Evolutionary conservation across 1,140 invertebrate genomes (phyloP), one percentile per base, ranked within the genome.

Genomic region (Araneus ventricosus): DNA sequence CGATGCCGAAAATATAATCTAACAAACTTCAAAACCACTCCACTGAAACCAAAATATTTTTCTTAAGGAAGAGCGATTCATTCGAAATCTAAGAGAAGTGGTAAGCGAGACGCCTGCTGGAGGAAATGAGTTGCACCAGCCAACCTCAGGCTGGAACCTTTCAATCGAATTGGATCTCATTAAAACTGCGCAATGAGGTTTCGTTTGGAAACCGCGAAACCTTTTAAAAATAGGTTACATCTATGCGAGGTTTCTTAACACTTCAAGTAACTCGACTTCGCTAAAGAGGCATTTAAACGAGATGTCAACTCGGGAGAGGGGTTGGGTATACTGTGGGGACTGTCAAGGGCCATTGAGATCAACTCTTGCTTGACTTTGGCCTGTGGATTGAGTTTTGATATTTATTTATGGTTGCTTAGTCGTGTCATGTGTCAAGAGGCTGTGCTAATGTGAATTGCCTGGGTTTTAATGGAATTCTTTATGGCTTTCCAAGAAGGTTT

Each of bases 181-280:
- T 75, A 75, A 75, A 75, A 14, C 8, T 34, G 27, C 10, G 67
- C 67, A 30, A 75, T 34, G 67, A 75, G 30, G 30, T 30, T 75
- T 75, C 30, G 20, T 75, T 34, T 75, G 67, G 30, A 24, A 61
- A 61, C 59, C 59, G 24, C 27, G 67, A 75, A 75, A 34, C 30
- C 67, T 37, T 75, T 75, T 75, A 75, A 75, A 75, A 75, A 75
- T 34, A 17, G 30, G 67, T 75, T 75, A 34, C 67, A 75, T 75
- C 20, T 30, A 34, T 3, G 67, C 1, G 30, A 34, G 67, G 20
- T 34, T 75, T 37, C 67, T 34, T 75, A 75, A 75, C 67, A 75
- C 27, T 75, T 61, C 59, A 30, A 67, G 63, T 67, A 67, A 30
- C 67, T 27, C 10, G 30, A 34, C 67, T 34, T 75, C 34, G 14